phyloP scores from a whole-genome alignment of 2,888 invertebrate genomes.

The Acrobasis repandana region DNA sequence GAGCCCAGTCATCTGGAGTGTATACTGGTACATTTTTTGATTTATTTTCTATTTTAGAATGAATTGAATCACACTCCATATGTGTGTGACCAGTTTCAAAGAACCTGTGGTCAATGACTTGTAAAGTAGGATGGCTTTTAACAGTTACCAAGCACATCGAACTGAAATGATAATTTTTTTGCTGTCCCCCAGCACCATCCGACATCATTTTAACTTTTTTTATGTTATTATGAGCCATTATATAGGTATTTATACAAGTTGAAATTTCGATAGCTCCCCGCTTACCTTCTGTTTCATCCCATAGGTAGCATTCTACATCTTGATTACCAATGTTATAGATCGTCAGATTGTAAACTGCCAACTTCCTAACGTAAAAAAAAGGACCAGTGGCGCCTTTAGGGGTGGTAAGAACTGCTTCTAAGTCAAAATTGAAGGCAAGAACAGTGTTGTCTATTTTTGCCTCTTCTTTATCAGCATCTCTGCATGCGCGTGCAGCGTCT shows the following conservation, averaged over 20 bases:
- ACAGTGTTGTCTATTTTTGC: constrained; percentile 31
- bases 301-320: constrained; percentile 41
- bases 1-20: constrained; percentile 35
- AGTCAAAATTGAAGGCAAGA: constrained; percentile 43
- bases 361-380: constrained; percentile 43
- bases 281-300: constrained; percentile 46
- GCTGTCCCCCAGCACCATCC: constrained; percentile 36
- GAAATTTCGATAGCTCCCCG: constrained; percentile 42
- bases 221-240: constrained; percentile 25
- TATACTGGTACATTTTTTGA: constrained; percentile 39
- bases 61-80: no score
- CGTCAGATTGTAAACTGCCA: constrained; percentile 46
- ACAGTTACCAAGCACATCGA: constrained; percentile 29
- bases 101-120: constrained; percentile 25
- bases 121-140: background rate
- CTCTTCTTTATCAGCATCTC: constrained; percentile 41
- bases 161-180: constrained; percentile 35
- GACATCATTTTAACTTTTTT: constrained; percentile 35
- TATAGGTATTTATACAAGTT: constrained; percentile 36
- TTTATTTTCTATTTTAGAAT: constrained; percentile 41
- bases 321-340: constrained; percentile 45
- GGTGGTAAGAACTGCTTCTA: constrained; percentile 40
- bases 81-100: constrained; percentile 33
- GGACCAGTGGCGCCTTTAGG: constrained; percentile 39
- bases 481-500: constrained; percentile 28